Percentiles rank a stretch among this genome's conserved stretches.
Conservation (phyloP, 2,797 vertebrate genomes). For the Orestias chungarensis region DNA sequence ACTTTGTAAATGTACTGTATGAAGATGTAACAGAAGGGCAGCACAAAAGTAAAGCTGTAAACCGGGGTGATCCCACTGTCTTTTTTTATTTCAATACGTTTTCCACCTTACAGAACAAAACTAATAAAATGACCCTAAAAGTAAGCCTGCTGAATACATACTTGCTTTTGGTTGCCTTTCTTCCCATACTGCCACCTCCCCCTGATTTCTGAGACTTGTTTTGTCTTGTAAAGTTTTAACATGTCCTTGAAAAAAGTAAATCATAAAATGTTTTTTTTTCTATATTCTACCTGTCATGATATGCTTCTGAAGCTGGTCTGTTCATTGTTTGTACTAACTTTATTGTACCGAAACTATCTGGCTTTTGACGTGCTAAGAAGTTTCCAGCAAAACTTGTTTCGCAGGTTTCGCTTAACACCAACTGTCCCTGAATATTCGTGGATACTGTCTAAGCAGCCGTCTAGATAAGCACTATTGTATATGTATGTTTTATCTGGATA, state of each 20-base stretch:
- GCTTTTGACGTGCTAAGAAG: background rate
- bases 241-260: background rate
- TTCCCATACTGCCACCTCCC: background rate
- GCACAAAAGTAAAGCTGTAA: background rate
- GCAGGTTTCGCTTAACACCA: conserved; percentile 11
- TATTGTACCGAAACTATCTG: no score
- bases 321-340: background rate
- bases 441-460: no score
- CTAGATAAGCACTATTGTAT: no score
- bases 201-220: background rate
- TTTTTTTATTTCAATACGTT: conserved; percentile 5
- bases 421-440: background rate
- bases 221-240: conserved; percentile 3
- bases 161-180: background rate
- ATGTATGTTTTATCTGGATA: no score
- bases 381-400: conserved; percentile 31
- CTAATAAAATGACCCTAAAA: background rate
- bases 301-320: background rate
- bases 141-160: background rate
- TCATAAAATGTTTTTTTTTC: no score
- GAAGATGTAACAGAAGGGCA: background rate
- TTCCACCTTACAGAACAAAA: conserved; percentile 14
- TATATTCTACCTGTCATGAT: background rate
- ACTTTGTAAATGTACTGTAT: background rate
- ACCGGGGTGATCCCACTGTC: background rate